Evolutionary conservation across 2,888 invertebrate genomes (phyloP).

Genomic region (Pyrrhosoma nymphula): DNA sequence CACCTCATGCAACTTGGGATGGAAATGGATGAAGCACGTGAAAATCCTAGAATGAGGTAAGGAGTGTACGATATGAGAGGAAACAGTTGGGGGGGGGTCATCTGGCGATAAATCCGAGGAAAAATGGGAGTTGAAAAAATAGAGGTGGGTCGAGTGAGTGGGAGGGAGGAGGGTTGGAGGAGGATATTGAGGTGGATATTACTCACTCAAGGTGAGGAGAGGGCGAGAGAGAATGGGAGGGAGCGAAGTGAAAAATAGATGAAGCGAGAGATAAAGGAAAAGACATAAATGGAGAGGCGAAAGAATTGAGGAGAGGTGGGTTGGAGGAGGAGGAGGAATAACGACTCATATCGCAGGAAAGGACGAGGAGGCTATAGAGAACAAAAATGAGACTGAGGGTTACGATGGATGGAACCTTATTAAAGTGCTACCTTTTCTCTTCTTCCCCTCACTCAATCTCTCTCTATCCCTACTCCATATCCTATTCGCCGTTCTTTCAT

Average conservation of each 20-base stretch:
- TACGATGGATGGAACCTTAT: background rate
- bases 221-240: background rate
- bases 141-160: background rate
- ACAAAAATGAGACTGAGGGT: background rate
- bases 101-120: background rate
- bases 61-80: background rate
- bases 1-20: no score
- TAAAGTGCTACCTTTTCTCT: background rate
- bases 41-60: background rate
- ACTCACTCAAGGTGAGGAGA: background rate
- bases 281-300: background rate
- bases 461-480: background rate
- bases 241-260: constrained; percentile 32
- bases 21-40: no score
- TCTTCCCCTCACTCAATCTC: background rate
- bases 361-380: background rate
- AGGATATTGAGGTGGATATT: background rate
- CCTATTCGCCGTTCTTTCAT: background rate
- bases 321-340: background rate
- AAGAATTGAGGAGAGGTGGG: background rate
- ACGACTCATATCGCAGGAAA: background rate
- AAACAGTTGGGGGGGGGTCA: background rate
- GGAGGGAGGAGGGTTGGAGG: background rate
- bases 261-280: background rate
- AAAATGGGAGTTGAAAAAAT: background rate